Evolutionary conservation across 2,113 vertebrate genomes (phyloP), one percentile per base, ranked within the genome.

Genomic region (Tragulus kanchil): DNA sequence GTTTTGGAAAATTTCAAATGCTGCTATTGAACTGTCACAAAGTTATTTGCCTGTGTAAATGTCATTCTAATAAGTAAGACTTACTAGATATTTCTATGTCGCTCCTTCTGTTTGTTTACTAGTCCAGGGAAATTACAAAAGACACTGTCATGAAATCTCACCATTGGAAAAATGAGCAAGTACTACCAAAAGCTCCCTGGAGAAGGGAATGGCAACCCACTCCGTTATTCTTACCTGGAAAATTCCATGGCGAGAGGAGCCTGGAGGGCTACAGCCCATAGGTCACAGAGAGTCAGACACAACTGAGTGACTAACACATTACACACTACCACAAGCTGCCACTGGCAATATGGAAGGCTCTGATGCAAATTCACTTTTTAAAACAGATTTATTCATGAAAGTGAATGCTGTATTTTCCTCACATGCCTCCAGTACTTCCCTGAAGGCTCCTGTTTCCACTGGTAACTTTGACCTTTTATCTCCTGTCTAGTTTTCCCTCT

Each of bases 361-460:
- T 31, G 23, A n/a, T 62, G 69, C 85, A 79, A 94, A 88, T 28
- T 67, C 11, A 65, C 28, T 67, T 89, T 97, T 61, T 31, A 52
- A 79, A 64, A 42, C 56, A 59, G 71, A 94, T 94, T 93, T 75
- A 92, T 62, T 69, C 75, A 61, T 83, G 81, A 93, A 97, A 96
- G 67, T 62, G 92, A 92, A 89, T 77, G 17, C 17, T 42, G 48
- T 17, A 26, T 85, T 90, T 93, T 88, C 19, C 50, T 82, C 23
- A 92, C 16, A 64, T 42, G 56, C n/a, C 25, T 69, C 84, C 5
- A 92, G 5, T 48, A 48, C 94, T 58, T 93, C 59, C 10, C 21
- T 87, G 12, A 89, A 89, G 65, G 23, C 16, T 28, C 69, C 54
- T 67, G 10, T 45, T 85, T 21, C 59, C n/a, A 73, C 14, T 82